Conservation (phyloP, 1,140 invertebrate genomes). For the Tetranychus cinnabarinus region DNA sequence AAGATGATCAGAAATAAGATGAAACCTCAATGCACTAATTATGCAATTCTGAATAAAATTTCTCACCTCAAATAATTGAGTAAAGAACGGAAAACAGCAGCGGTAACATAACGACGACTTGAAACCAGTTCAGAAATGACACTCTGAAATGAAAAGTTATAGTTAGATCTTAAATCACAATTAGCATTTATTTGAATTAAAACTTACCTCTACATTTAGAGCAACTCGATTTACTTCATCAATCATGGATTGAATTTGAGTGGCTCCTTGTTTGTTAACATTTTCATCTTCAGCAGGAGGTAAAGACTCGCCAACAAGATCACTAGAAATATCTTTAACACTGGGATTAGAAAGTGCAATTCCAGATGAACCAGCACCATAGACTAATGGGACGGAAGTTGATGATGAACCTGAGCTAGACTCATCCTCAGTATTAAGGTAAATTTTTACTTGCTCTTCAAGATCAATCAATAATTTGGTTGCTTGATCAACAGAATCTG, state of each 20-base stretch:
- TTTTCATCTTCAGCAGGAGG: background rate
- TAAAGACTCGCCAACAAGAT: background rate
- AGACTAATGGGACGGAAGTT: background rate
- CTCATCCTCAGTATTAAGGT: background rate
- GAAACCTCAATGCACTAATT: too few relatives aligned
- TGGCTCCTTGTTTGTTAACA: background rate
- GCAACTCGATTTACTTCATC: background rate
- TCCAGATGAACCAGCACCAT: background rate
- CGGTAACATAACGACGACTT: background rate
- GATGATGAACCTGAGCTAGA: background rate
- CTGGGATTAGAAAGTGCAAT: too few relatives aligned
- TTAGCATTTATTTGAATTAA: too few relatives aligned
- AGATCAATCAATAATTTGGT: constrained; percentile 10
- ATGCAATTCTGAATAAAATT: background rate
- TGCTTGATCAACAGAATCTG: constrained; percentile 2
- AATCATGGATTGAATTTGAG: background rate
- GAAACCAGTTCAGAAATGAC: background rate
- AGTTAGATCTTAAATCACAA: too few relatives aligned
- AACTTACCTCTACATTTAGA: background rate
- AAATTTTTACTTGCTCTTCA: constrained; percentile 1
- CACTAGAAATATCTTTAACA: too few relatives aligned
- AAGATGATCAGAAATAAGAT: too few relatives aligned
- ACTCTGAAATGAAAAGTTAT: background rate
- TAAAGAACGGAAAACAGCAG: background rate
- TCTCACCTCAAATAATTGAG: background rate